Evolutionary conservation across 2,888 invertebrate species (phyloP), one percentile per base, ranked within the genome.

Genomic region (Chloromyia formosa): DNA sequence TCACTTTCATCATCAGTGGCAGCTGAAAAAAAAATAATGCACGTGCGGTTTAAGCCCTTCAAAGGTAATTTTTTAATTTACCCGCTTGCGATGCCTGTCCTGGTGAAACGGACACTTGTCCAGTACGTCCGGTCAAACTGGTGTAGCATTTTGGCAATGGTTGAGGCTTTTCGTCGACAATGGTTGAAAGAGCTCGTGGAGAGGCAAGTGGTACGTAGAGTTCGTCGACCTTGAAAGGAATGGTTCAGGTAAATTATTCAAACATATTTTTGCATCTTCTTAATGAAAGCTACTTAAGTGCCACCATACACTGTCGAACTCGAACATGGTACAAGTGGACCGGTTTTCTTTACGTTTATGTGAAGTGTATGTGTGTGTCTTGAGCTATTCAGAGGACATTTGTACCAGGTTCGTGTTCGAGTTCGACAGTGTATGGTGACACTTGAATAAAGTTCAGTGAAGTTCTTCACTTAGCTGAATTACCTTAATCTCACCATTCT

Each of bases 1-100:
- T 94, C 94, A 78, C 93, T 94, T 80, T 94, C 94, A 77, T 94
- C 94, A 75, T 94, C 94, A 0, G 93, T 90, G 2, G 88, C 89
- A 87, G 81, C 83, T 81, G 77, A 27, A 69, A 62, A n/a, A 49
- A 49, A 10, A 10, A n/a, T 1, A 49, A 12, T 49, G 12, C 10
- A 58, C 16, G 35, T 78, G 7, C 23, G 1, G 18, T n/a, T 54
- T 35, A 40, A 64, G 42, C n/a, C n/a, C n/a, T n/a, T n/a, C n/a
- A n/a, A n/a, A n/a, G n/a, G n/a, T n/a, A n/a, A n/a, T n/a, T n/a
- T n/a, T n/a, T n/a, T n/a, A 9, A 14, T 45, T 71, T 42, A 85
- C 85, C 85, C 75, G 83, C 82, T 40, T 81, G 82, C 7, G 82
- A 82, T 10, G 81, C 82, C 77, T 85, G 85, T 74, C 85, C 85